A percentile compares a stretch with the other conserved stretches of the same genome.
Evolutionary conservation across 2,888 invertebrate species (phyloP).

Genomic region (Hypomecis atomaria): DNA sequence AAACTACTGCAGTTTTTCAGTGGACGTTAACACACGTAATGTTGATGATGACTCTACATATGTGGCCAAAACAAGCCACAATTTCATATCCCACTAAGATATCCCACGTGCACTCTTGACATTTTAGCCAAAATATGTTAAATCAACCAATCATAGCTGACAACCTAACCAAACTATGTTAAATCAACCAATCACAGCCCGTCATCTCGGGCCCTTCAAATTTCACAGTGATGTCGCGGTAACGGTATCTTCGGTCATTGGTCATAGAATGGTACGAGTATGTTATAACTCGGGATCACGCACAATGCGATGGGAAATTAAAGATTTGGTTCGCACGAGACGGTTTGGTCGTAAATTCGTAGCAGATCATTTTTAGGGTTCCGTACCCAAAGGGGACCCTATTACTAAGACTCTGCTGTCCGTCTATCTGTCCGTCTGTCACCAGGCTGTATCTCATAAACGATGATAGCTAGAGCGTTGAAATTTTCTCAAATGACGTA

Average conservation of each 20-base stretch:
- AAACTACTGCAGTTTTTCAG: no score
- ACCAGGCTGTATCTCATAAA: no score
- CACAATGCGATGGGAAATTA: slow-evolving; percentile 32
- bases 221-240: slow-evolving; percentile 33
- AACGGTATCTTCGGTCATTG: slow-evolving; percentile 40
- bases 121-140: neutral
- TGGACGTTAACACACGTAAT: no score
- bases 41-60: no score
- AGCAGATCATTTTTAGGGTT: slow-evolving; percentile 10
- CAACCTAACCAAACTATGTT: neutral
- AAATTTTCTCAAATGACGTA: no score
- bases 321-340: slow-evolving; percentile 35
- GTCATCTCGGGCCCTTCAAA: slow-evolving; percentile 30
- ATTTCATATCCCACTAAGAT: no score
- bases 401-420: no score
- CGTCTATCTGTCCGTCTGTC: no score
- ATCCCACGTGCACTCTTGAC: no score
- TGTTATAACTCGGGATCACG: slow-evolving; percentile 21
- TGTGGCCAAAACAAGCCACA: no score
- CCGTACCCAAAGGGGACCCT: no score
- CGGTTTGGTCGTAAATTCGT: neutral
- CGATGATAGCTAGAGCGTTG: no score
- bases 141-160: slow-evolving; percentile 11
- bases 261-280: slow-evolving; percentile 26
- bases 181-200: slow-evolving; percentile 10